Conservation (phyloP, 2,113 vertebrate genomes). For the Muntiacus muntjak region DNA sequence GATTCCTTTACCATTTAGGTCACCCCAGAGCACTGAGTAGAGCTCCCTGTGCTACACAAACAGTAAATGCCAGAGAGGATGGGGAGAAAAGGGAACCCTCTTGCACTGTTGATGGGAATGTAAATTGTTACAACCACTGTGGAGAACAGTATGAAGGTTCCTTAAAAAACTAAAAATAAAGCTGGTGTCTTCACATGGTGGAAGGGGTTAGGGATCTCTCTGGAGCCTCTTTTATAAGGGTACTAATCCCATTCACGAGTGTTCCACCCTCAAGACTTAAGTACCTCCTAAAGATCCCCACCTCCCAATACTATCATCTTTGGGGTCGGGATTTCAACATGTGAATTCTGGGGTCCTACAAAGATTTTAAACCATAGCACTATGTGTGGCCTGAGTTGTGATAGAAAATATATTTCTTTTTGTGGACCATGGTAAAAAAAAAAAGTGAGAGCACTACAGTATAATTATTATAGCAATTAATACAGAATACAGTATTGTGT, state of each 20-base stretch:
- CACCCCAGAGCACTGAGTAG: neutral
- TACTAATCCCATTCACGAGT: neutral
- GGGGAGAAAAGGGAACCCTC: neutral
- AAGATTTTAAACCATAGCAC: neutral
- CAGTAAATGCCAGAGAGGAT: neutral
- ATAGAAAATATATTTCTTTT: neutral
- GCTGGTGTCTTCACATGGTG: neutral
- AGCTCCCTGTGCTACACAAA: neutral
- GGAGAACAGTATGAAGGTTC: neutral
- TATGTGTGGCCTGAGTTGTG: neutral
- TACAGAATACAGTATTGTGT: neutral
- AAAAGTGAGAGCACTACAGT: neutral
- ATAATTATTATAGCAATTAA: neutral
- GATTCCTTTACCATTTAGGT: neutral
- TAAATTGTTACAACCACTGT: neutral
- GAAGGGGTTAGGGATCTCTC: neutral
- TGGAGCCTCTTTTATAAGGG: neutral
- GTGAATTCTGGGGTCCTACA: neutral
- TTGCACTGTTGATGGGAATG: neutral
- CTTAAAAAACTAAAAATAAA: neutral
- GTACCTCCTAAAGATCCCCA: neutral
- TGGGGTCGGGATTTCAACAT: neutral
- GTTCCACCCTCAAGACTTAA: neutral
- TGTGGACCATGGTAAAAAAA: neutral
- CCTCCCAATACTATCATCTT: neutral